Evolutionary conservation across 2,888 invertebrate genomes (phyloP).

Genomic region (Merodon equestris): DNA sequence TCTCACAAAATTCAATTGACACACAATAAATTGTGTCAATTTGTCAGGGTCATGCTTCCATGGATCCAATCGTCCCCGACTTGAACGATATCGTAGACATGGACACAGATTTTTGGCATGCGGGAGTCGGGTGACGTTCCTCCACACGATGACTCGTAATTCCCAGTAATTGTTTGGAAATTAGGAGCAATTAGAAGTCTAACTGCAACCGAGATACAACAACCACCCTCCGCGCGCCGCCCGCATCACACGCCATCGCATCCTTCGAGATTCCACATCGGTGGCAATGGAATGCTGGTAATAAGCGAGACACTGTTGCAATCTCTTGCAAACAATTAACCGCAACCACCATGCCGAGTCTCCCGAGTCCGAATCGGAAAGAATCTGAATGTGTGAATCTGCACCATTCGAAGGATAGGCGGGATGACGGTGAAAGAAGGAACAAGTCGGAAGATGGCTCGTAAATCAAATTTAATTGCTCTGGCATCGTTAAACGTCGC

Average conservation of each 20-base stretch:
- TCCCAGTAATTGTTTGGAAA: conserved; percentile 54
- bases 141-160: too few species aligned
- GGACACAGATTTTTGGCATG: conserved; percentile 35
- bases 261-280: conserved; percentile 31
- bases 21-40: conserved; percentile 66
- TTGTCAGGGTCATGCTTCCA: conserved; percentile 31
- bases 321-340: conserved; percentile 61
- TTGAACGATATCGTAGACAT: background rate
- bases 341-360: conserved; percentile 43
- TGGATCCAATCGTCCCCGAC: too few species aligned
- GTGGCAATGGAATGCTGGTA: conserved; percentile 2
- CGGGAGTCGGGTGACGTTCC: conserved; percentile 53
- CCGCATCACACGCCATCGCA: conserved; percentile 21
- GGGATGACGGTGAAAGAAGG: too few species aligned
- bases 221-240: too few species aligned
- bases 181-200: conserved; percentile 62
- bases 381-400: conserved; percentile 31
- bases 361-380: conserved; percentile 9
- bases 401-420: background rate
- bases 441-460: conserved; percentile 50
- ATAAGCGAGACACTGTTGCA: conserved; percentile 26
- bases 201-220: conserved; percentile 35
- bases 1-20: conserved; percentile 62
- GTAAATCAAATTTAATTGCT: conserved; percentile 70
- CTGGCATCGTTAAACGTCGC: conserved; percentile 69